Evolutionary conservation across 2,113 vertebrate genomes (phyloP).

Genomic region (Eurypyga helias): DNA sequence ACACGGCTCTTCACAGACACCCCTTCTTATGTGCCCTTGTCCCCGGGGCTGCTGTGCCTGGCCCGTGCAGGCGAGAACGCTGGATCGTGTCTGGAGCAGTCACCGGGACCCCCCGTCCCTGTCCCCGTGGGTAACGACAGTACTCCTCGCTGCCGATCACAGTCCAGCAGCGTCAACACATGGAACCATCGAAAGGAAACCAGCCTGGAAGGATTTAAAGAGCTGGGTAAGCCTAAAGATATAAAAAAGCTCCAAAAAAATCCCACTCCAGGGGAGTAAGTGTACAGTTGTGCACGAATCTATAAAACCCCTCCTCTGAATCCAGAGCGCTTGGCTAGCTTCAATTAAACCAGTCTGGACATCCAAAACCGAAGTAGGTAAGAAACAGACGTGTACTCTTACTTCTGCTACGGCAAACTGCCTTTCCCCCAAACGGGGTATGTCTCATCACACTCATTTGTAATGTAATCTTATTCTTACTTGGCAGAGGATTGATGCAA

Average conservation of each 20-base stretch:
- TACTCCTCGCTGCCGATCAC: neutral
- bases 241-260: neutral
- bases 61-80: neutral
- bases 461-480: neutral
- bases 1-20: neutral
- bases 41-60: neutral
- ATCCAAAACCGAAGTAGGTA: constrained; percentile 14
- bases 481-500: neutral
- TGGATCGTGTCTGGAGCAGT: neutral
- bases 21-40: neutral
- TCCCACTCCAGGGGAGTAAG: neutral
- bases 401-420: neutral
- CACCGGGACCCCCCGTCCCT: neutral
- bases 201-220: constrained; percentile 23
- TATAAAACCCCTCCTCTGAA: neutral
- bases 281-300: constrained; percentile 31
- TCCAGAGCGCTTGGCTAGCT: constrained; percentile 1
- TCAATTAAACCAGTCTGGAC: constrained; percentile 42
- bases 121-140: neutral
- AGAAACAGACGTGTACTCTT: neutral
- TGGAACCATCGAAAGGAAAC: neutral
- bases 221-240: neutral
- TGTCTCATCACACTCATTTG: neutral
- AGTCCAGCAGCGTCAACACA: neutral
- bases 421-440: neutral